These are phyloP conservation scores for Sapajus apella DNA, from an alignment of 2,113 vertebrate genomes.

Conservation along the genomic window DNA sequence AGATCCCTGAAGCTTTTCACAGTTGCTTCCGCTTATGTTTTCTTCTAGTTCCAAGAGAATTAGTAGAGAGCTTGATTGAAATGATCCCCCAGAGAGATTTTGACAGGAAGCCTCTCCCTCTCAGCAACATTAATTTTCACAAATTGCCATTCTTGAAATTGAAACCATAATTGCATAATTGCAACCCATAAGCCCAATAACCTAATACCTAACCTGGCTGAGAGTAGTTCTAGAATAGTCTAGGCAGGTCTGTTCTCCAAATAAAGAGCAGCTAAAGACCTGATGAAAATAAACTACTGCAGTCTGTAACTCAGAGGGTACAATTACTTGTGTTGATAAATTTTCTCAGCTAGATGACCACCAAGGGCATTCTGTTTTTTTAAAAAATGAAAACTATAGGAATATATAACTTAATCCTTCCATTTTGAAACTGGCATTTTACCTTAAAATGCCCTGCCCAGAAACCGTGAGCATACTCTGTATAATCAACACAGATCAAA, in stretches of 20 bases:
- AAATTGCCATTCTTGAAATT: neutral
- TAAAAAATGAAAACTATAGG: neutral
- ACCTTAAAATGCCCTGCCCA: conserved; percentile 5
- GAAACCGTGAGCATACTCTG: neutral
- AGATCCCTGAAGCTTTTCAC: neutral
- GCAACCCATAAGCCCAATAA: neutral
- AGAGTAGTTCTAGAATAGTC: neutral
- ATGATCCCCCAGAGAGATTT: conserved; percentile 41
- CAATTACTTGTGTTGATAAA: neutral
- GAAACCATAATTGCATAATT: conserved; percentile 42
- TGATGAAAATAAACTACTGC: neutral
- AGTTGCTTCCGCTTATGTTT: neutral
- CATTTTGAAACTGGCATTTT: conserved; percentile 42
- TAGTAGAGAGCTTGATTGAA: neutral
- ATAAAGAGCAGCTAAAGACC: neutral
- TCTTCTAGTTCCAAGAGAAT: neutral
- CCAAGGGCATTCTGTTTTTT: conserved; percentile 27
- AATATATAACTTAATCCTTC: neutral
- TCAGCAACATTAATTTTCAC: conserved; percentile 14
- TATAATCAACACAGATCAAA: conserved; percentile 17
- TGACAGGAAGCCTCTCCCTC: neutral
- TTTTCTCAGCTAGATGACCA: neutral
- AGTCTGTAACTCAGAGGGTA: neutral
- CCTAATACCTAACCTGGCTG: neutral
- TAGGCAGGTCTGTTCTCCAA: neutral